Percentiles rank a stretch among this genome's conserved stretches.
Conservation (phyloP, 2,113 vertebrate genomes). For the Asarcornis scutulata region DNA sequence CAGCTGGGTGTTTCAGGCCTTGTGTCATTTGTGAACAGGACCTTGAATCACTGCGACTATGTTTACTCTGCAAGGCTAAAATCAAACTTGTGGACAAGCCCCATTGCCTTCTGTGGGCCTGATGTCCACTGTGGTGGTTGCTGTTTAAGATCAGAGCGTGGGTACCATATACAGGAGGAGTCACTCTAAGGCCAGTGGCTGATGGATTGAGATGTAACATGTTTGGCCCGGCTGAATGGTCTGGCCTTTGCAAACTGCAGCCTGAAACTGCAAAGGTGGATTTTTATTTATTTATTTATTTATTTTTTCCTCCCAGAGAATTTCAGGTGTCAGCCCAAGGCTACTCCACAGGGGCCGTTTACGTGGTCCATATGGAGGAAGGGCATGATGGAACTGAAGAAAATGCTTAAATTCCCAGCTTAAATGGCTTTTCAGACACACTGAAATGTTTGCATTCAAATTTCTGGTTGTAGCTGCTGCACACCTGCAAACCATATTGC, state of each 20-base stretch:
- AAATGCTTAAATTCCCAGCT: background rate
- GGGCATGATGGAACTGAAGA: background rate
- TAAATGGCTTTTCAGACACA: background rate
- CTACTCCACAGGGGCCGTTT: background rate
- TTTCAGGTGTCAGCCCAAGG: background rate
- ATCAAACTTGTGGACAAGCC: background rate
- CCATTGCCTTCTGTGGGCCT: background rate
- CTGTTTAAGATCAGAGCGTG: background rate
- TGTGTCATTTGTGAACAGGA: background rate
- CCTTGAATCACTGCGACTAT: background rate
- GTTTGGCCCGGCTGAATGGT: background rate
- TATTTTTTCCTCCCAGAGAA: background rate
- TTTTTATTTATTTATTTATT: too few species aligned
- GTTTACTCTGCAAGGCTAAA: background rate
- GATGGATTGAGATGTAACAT: background rate
- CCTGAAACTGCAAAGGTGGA: background rate
- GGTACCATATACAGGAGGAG: background rate
- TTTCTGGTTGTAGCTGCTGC: background rate
- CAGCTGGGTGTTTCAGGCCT: background rate
- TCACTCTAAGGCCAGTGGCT: too few species aligned
- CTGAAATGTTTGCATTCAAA: background rate
- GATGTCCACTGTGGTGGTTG: background rate
- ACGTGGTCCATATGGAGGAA: fast-evolving
- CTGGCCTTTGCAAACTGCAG: background rate
- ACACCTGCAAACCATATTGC: background rate